Evolutionary conservation across 2,888 invertebrate species (phyloP).

Genomic region (Scotopteryx bipunctaria): DNA sequence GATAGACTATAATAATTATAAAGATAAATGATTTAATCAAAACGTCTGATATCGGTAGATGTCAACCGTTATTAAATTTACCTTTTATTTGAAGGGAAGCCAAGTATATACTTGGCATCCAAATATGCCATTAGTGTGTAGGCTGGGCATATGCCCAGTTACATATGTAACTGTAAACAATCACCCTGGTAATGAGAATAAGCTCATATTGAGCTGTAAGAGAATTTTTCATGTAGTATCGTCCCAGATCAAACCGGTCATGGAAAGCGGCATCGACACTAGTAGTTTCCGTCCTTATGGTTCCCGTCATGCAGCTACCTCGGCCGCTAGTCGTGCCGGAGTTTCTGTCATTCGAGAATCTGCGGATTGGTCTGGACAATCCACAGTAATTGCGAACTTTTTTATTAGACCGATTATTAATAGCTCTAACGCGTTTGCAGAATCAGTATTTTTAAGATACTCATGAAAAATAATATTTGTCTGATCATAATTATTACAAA

Average conservation of each 20-base stretch:
- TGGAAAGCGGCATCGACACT: neutral
- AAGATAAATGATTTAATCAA: neutral
- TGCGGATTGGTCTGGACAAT: neutral
- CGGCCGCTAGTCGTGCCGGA: neutral
- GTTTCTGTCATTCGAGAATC: neutral
- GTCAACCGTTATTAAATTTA: neutral
- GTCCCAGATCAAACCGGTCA: neutral
- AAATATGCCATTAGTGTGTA: too few relatives aligned
- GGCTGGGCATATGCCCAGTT: too few relatives aligned
- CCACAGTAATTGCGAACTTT: neutral
- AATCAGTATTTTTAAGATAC: neutral
- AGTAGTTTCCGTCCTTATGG: neutral
- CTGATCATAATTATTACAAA: too few relatives aligned
- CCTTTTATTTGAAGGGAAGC: neutral
- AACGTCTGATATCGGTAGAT: neutral
- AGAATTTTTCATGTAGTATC: neutral
- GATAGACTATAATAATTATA: neutral
- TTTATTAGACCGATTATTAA: neutral
- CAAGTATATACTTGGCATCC: too few relatives aligned
- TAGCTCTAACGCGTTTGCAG: neutral
- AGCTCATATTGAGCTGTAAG: neutral
- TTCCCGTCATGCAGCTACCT: neutral
- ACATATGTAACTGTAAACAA: neutral
- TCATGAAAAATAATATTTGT: too few relatives aligned
- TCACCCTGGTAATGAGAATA: neutral